A percentile compares a stretch with the other conserved stretches of the same genome.
phyloP scores from a whole-genome alignment of 2,113 vertebrate genomes.

The Dryoscopus gambensis region DNA sequence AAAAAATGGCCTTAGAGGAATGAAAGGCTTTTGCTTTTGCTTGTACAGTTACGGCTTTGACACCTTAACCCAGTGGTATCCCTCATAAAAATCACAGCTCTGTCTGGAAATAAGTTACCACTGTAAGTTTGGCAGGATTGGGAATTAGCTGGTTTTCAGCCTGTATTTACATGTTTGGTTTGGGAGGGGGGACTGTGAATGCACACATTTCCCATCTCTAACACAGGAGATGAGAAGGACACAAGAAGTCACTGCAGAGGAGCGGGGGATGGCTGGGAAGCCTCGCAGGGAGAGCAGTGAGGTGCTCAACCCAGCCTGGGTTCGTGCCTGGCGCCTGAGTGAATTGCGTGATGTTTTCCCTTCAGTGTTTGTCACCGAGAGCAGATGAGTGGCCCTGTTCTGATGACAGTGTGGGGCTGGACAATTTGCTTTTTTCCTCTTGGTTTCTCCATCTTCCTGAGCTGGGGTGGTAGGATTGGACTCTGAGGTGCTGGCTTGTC shows the following conservation, averaged over 20 bases:
- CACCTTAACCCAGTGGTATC: neutral
- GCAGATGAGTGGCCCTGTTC: neutral
- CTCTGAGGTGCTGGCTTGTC: neutral
- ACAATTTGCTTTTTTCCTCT: neutral
- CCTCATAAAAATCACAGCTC: neutral
- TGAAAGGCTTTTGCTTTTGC: neutral
- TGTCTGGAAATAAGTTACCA: neutral
- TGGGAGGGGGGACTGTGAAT: neutral
- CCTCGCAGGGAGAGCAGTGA: accelerated
- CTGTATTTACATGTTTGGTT: neutral
- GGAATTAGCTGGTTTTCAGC: neutral
- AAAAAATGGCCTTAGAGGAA: neutral
- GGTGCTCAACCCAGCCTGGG: neutral
- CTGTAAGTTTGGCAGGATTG: neutral
- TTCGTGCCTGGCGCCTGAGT: accelerated
- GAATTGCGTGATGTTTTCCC: neutral
- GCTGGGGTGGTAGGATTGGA: neutral
- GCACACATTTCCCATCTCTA: neutral
- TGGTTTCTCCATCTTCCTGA: neutral
- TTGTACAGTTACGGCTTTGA: neutral
- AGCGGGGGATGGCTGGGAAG: neutral
- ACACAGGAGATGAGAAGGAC: neutral
- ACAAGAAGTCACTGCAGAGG: neutral
- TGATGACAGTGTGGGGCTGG: neutral
- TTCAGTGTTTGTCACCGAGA: neutral